Evolutionary conservation across 2,113 vertebrate species (phyloP).

Genomic region (Sinosuthora webbiana): DNA sequence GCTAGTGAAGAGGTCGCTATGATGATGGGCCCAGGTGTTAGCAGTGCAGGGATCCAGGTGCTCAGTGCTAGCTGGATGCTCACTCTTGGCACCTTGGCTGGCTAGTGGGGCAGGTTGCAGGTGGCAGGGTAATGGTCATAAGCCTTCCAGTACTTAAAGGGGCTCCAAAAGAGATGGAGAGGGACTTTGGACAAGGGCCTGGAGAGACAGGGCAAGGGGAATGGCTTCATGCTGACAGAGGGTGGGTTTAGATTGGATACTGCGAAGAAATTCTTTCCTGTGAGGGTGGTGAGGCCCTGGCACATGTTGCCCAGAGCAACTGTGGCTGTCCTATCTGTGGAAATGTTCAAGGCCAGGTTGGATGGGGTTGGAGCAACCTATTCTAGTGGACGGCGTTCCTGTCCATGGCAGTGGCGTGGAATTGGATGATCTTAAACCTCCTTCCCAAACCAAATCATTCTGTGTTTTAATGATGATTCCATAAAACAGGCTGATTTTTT

Average conservation of each 20-base stretch:
- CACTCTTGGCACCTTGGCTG: background rate
- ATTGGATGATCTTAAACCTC: background rate
- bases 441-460: background rate
- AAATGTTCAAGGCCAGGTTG: background rate
- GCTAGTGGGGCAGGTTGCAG: slow-evolving; percentile 9
- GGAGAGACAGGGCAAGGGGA: background rate
- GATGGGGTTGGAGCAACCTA: background rate
- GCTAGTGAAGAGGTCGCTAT: background rate
- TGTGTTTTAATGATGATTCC: background rate
- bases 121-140: slow-evolving; percentile 6
- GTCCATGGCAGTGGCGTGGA: background rate
- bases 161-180: background rate
- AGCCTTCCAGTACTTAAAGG: background rate
- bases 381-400: background rate
- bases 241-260: background rate
- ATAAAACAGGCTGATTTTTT: background rate
- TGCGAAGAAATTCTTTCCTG: background rate
- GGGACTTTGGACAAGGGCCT: background rate
- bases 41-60: background rate
- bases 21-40: background rate
- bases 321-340: background rate
- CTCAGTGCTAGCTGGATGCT: background rate
- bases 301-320: background rate
- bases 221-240: background rate
- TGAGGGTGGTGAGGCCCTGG: background rate